Percentiles rank a stretch among this genome's conserved stretches.
These are phyloP conservation scores for Paedocypris sp. DNA, from an alignment of 2,113 vertebrate species.

Conservation along the genomic window DNA sequence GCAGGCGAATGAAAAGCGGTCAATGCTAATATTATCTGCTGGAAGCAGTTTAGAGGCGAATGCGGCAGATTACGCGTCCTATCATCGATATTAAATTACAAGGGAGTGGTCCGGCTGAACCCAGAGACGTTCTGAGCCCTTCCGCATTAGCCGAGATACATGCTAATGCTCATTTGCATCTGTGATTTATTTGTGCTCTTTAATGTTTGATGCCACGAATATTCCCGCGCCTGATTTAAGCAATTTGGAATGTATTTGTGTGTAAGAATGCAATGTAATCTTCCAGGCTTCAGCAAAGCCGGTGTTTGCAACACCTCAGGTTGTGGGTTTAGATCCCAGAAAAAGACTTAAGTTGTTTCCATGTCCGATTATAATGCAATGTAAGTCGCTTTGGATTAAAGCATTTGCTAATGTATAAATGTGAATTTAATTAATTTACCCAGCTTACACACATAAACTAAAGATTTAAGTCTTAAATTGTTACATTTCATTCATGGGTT, in stretches of 20 bases:
- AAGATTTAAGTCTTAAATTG: no score
- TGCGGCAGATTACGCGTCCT: neutral
- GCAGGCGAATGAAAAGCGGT: slow-evolving; percentile 4
- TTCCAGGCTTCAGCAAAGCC: no score
- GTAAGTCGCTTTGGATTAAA: no score
- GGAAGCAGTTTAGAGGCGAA: slow-evolving; percentile 4
- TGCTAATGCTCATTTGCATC: neutral
- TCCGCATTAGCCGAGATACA: neutral
- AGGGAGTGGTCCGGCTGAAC: neutral
- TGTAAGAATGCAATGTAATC: no score
- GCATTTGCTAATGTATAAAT: no score
- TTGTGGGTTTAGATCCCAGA: no score
- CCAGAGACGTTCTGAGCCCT: neutral
- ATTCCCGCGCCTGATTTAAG: neutral
- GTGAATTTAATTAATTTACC: no score
- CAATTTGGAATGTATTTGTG: neutral
- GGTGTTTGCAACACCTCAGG: no score
- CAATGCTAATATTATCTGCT: slow-evolving; percentile 13
- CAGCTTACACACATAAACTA: no score
- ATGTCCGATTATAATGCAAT: no score
- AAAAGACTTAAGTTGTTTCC: no score
- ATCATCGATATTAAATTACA: neutral
- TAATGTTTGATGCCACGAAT: neutral
- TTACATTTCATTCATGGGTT: no score
- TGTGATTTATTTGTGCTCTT: slow-evolving; percentile 7